Percentiles rank a stretch among this genome's conserved stretches.
phyloP scores from a whole-genome alignment of 2,113 vertebrate genomes.

The Vulpes lagopus region DNA sequence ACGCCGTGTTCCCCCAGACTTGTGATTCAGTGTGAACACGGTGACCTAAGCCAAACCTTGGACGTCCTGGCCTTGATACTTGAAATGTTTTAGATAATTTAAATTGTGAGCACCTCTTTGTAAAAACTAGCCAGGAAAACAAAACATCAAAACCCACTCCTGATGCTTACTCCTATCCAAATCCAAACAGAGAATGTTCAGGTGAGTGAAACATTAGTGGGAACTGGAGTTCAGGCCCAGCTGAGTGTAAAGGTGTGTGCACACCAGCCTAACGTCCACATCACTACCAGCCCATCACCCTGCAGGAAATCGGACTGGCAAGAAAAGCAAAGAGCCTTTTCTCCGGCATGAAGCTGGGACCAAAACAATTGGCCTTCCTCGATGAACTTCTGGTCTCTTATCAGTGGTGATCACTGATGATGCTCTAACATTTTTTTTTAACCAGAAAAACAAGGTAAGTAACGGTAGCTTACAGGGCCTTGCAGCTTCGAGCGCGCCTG shows the following conservation, averaged over 20 bases:
- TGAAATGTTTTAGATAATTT: neutral
- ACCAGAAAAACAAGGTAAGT: neutral
- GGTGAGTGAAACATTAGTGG: neutral
- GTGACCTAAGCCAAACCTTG: neutral
- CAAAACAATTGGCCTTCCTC: neutral
- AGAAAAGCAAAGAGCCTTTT: neutral
- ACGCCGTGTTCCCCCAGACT: neutral
- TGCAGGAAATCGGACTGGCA: neutral
- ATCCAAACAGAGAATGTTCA: neutral
- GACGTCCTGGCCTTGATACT: neutral
- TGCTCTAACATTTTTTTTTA: neutral
- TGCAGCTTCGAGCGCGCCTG: neutral
- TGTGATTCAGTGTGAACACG: neutral
- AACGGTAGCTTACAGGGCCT: neutral
- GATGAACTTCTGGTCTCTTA: neutral
- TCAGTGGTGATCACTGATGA: neutral
- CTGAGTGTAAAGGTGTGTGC: neutral
- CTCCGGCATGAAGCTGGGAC: neutral
- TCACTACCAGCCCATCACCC: rapidly evolving
- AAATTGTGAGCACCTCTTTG: neutral
- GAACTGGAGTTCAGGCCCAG: rapidly evolving
- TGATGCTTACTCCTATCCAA: neutral
- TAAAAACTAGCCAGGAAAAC: neutral
- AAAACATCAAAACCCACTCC: neutral
- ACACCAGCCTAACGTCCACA: too few relatives aligned